These are phyloP conservation scores for Andricus grossulariae DNA, from an alignment of 1,140 invertebrate genomes.

Conservation along the genomic window DNA sequence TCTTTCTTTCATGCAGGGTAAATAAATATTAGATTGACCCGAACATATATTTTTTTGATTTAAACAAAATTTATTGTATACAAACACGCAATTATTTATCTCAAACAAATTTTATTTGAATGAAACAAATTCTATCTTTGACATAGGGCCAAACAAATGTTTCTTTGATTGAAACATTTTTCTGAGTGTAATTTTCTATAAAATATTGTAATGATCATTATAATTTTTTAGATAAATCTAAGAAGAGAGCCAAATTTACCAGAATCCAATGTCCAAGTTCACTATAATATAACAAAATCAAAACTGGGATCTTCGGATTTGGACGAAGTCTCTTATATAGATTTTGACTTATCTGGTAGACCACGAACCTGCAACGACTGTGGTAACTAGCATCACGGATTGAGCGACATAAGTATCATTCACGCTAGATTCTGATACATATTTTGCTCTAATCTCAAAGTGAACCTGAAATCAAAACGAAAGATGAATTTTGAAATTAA, in stretches of 20 bases:
- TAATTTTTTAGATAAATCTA: slow-evolving; percentile 49
- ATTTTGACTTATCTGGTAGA: slow-evolving; percentile 58
- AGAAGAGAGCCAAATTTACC: slow-evolving; percentile 43
- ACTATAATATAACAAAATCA: slow-evolving; percentile 59
- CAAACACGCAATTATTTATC: no score
- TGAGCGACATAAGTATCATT: slow-evolving; percentile 16
- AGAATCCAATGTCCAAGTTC: slow-evolving; percentile 52
- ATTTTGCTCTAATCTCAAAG: neutral
- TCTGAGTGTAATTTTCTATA: neutral
- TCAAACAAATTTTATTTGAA: no score
- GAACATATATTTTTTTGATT: no score
- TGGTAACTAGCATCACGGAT: slow-evolving; percentile 60
- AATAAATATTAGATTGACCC: no score
- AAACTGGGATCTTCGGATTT: slow-evolving; percentile 40
- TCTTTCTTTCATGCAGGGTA: no score
- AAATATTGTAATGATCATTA: neutral
- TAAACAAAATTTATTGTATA: no score
- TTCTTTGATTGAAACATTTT: no score
- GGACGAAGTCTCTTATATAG: slow-evolving; percentile 59
- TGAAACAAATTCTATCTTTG: no score
- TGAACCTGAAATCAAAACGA: no score
- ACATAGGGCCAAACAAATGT: no score
- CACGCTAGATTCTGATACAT: slow-evolving; percentile 14
- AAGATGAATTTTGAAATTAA: no score
- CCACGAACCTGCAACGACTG: slow-evolving; percentile 66